Evolutionary conservation across 2,888 invertebrate genomes (phyloP).

Genomic region (Epistrophe grossulariae): DNA sequence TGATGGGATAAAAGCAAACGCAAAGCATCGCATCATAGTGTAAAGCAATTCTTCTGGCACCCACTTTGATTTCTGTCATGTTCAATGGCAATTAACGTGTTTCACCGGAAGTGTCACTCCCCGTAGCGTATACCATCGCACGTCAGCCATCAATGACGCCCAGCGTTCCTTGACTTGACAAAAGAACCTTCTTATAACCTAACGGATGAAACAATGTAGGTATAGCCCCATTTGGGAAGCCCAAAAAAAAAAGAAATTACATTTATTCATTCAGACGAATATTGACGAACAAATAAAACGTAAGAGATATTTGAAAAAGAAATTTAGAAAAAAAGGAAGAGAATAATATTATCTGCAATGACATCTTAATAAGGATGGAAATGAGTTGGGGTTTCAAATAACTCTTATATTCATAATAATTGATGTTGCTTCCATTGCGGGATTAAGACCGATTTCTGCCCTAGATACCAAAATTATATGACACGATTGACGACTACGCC

Average conservation of each 20-base stretch:
- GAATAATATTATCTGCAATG: constrained; percentile 61
- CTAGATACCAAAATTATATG: neutral
- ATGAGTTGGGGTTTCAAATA: constrained; percentile 14
- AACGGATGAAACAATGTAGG: constrained; percentile 44
- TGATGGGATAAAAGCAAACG: constrained; percentile 73
- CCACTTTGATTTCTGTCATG: constrained; percentile 72
- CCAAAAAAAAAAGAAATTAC: constrained; percentile 36
- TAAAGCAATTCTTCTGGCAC: constrained; percentile 64
- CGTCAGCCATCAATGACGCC: constrained; percentile 44
- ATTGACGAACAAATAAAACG: constrained; percentile 49
- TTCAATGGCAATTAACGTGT: constrained; percentile 73
- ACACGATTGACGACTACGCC: no score
- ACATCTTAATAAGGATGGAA: constrained; percentile 63
- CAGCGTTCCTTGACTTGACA: constrained; percentile 46
- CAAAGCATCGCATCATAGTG: constrained; percentile 58
- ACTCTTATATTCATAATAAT: constrained; percentile 41
- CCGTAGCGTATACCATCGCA: constrained; percentile 8
- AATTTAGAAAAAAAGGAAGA: constrained; percentile 25
- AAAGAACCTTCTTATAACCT: constrained; percentile 36
- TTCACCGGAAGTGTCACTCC: constrained; percentile 62
- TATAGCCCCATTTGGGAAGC: constrained; percentile 22
- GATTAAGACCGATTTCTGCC: neutral
- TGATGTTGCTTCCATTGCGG: constrained; percentile 10
- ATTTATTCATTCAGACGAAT: constrained; percentile 47
- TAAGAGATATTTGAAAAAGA: constrained; percentile 34